Evolutionary conservation across 2,797 vertebrate species (phyloP).

Genomic region (Bryconaethiops microstoma): DNA sequence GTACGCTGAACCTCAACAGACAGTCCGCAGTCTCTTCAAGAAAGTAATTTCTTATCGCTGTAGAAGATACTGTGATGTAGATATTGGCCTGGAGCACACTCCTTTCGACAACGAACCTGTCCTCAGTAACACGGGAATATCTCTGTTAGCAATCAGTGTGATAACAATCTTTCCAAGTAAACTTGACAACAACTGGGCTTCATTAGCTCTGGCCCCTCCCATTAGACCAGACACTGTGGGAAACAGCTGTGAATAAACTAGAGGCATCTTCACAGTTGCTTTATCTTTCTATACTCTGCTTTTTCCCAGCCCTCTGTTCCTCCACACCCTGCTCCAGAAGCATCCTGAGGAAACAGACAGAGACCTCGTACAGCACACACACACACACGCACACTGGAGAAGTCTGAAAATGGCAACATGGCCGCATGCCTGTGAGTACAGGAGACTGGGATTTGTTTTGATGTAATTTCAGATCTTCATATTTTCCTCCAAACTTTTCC

Average conservation of each 20-base stretch:
- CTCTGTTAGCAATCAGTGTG: constrained; percentile 12
- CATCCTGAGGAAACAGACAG: constrained; percentile 49
- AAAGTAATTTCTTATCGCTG: background rate
- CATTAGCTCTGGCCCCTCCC: constrained; percentile 4
- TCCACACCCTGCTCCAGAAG: constrained; percentile 23
- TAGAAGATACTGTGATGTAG: background rate
- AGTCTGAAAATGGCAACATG: constrained; percentile 3
- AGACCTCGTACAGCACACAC: constrained; percentile 12
- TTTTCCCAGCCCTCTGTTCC: background rate
- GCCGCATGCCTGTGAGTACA: background rate
- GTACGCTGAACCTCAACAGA: background rate
- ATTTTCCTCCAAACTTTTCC: background rate
- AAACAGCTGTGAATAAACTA: constrained; percentile 29
- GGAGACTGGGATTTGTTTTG: constrained; percentile 22
- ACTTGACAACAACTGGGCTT: constrained; percentile 3
- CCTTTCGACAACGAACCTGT: background rate
- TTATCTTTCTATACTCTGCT: constrained; percentile 15
- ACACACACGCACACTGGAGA: constrained; percentile 13
- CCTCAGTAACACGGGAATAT: background rate
- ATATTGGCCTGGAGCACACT: background rate
- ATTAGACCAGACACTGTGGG: background rate
- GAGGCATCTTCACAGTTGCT: constrained; percentile 27
- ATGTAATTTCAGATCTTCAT: background rate
- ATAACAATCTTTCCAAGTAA: constrained; percentile 10
- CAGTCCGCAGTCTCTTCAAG: constrained; percentile 4